Base-by-base conservation (phyloP, 2,888 invertebrate species). In the Adela reaumurella region DNA sequence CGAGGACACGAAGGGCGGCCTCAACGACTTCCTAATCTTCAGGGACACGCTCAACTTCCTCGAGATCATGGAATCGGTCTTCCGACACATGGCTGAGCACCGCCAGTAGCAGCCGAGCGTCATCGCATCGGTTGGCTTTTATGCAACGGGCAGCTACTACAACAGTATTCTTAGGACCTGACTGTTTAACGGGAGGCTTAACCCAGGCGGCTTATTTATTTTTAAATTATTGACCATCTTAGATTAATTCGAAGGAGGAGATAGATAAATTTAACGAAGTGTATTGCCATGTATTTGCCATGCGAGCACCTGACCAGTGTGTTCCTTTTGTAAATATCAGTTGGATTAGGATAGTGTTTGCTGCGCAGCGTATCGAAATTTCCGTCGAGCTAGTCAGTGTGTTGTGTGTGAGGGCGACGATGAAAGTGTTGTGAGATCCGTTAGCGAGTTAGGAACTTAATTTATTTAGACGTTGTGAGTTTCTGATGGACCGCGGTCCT, bases 31-130 rank as follows among this genome's bases (percentile, higher is more conserved):
- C 17, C 61, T 69, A 29, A 60, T 77, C 16, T 74, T 70, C 61
- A 61, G 73, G 49, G 77, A 76, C 52, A 71, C 74, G 28, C 60
- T 77, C 16, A 68, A 69, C 59, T 76, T 71, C 55, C 59, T 77
- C 58, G 68, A 74, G 53, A 74, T 71, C 56, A 57, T 77, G 20
- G 57, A 55, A 2, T 68, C 72, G 57, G 67, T 74, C 47, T 76
- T 76, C 62, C 59, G 67, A 52, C 65, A 62, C 52, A 62, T 70
- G 55, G 59, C 63, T 53, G 61, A 69, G 3, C 6, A 14, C 3
- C 35, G 14, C 35, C 11, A 35, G 14, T 35, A 14, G n/a, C n/a
- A n/a, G 14, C 14, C 11, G 35, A 35, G 11, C n/a, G 35, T 14
- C 14, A 14, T 4, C 5, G 24, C 24, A 24, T 24, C n/a, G n/a